Conservation (phyloP, 1,140 invertebrate genomes). For the Achroia grisella region DNA sequence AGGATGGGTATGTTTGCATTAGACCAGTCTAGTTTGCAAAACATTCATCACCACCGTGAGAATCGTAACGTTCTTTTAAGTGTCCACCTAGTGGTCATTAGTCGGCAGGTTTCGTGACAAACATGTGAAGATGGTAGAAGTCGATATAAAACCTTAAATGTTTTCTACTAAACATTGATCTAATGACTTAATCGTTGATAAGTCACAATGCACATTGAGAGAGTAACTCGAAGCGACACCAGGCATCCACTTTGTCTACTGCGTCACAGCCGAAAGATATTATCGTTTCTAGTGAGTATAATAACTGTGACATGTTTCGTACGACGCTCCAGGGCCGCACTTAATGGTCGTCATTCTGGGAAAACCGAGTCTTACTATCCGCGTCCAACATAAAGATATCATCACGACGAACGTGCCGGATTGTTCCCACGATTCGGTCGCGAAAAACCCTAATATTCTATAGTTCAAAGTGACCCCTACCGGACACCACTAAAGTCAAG, state of each 20-base stretch:
- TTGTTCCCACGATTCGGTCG: constrained; percentile 41
- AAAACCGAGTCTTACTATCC: constrained; percentile 51
- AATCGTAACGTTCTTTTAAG: constrained; percentile 18
- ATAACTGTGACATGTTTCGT: constrained; percentile 67
- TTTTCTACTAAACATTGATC: constrained; percentile 26
- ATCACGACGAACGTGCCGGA: constrained; percentile 33
- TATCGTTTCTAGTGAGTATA: constrained; percentile 60
- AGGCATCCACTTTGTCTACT: constrained; percentile 28
- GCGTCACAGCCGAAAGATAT: constrained; percentile 57
- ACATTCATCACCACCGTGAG: constrained; percentile 34
- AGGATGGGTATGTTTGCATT: constrained; percentile 42
- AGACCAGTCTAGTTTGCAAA: constrained; percentile 32
- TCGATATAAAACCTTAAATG: constrained; percentile 1
- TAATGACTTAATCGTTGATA: constrained; percentile 46
- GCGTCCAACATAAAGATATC: constrained; percentile 55
- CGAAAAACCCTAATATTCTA: constrained; percentile 34
- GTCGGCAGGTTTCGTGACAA: background rate
- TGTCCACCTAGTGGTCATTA: background rate
- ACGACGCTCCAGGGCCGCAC: constrained; percentile 45
- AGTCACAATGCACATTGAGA: constrained; percentile 17
- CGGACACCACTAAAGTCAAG: constrained; percentile 50
- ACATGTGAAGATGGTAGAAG: background rate
- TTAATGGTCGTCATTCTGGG: constrained; percentile 61
- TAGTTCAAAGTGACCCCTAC: constrained; percentile 14
- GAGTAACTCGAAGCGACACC: constrained; percentile 31